Base-by-base conservation (phyloP, 2,797 vertebrate genomes). In the Tapirus indicus region DNA sequence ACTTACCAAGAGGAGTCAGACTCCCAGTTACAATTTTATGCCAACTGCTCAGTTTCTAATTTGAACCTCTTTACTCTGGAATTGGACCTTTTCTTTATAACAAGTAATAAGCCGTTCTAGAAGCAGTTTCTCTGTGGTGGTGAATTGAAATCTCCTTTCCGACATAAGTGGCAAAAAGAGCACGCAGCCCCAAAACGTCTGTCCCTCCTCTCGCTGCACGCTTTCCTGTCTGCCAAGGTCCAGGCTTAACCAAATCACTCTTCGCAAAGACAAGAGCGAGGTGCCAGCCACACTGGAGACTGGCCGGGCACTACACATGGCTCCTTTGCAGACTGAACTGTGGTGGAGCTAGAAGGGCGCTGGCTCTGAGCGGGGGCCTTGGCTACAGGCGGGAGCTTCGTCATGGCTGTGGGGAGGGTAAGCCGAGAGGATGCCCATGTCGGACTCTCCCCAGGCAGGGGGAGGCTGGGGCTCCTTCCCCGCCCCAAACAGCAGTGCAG, bases 271-370 rank as follows among this genome's bases (percentile, higher is more conserved):
- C 1, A 2, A 16, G 38, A 32, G 38, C 10, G 0, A 13, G 38
- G 17, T 25, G 3, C 17, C 0, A 38, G 38, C 77, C n/a, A 18
- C 6, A 16, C 0, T 12, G 60, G 29, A 23, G 60, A 25, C 60
- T 2, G 0, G 4, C 11, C 0, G 18, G 27, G 29, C 8, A 6
- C 2, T 27, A 4, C 21, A 7, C 35, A 1, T 3, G 18, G 35
- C 68, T 44, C 38, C 32, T 4, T 4, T 0, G 2, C 29, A 1
- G 54, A 17, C 21, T 23, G 29, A 21, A 41, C 29, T 60, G 12
- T 23, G 27, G 38, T 5, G 12, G 21, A 0, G 20, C n/a, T 41
- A 0, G 2, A 16, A 60, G 29, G 29, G 69, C 41, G 1, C 32
- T 23, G 52, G 29, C 38, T 29, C 1, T 14, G 66, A 27, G n/a